Evolutionary conservation across 2,888 invertebrate species (phyloP).

Genomic region (Cantharis nigra): DNA sequence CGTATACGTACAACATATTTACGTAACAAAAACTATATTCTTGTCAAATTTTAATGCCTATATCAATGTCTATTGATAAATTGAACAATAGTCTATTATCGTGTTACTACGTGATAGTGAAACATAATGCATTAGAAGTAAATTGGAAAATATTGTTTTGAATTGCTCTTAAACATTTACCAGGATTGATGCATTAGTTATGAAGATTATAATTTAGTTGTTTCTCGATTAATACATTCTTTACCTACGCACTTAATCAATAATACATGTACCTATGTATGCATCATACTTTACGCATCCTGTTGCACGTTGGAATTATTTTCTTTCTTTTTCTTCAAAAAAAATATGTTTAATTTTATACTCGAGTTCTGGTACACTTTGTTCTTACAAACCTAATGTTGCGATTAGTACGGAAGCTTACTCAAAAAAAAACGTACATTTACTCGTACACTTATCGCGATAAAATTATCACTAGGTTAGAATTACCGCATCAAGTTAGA

Average conservation of each 20-base stretch:
- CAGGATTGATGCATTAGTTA: background rate
- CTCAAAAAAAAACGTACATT: background rate
- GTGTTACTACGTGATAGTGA: conserved; percentile 3
- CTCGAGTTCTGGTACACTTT: background rate
- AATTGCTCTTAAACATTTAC: background rate
- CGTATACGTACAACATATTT: background rate
- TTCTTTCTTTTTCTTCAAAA: background rate
- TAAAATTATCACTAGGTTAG: background rate
- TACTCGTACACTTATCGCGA: background rate
- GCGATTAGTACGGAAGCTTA: background rate
- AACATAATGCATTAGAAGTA: conserved; percentile 1
- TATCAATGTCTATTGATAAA: conserved; percentile 4
- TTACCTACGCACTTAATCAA: background rate
- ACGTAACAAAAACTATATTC: background rate
- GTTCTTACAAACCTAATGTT: background rate
- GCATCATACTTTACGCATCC: background rate
- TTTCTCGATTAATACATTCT: background rate
- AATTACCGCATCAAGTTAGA: background rate
- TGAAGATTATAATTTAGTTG: background rate
- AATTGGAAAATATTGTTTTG: background rate
- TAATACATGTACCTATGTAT: background rate
- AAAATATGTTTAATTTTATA: background rate
- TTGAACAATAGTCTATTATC: conserved; percentile 10
- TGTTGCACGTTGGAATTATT: background rate
- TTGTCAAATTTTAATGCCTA: background rate